Percentiles rank a stretch among this genome's conserved stretches.
Evolutionary conservation across 2,888 invertebrate species (phyloP).

Genomic region (Dione vanillae): DNA sequence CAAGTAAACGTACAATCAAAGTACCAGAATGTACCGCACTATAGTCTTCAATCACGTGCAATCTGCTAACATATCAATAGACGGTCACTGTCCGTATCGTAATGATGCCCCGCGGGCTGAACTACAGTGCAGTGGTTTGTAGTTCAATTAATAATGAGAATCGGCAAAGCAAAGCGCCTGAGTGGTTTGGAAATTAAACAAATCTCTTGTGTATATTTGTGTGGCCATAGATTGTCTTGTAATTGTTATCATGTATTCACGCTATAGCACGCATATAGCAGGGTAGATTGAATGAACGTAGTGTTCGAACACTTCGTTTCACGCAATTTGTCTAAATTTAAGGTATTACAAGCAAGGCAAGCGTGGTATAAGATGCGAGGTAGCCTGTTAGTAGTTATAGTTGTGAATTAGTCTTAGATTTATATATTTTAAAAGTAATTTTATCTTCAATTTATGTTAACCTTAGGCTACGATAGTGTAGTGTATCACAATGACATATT

Average conservation of each 20-base stretch:
- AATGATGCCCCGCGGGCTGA: constrained; percentile 37
- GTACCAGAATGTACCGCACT: background rate
- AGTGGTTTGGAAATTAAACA: constrained; percentile 2
- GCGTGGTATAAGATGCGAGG: too few relatives aligned
- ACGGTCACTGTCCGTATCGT: constrained; percentile 39
- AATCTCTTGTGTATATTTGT: background rate
- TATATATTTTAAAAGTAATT: too few relatives aligned
- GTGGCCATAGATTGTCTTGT: background rate
- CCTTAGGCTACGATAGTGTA: too few relatives aligned
- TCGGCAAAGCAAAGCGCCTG: constrained; percentile 10
- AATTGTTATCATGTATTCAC: too few relatives aligned
- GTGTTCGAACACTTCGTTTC: background rate
- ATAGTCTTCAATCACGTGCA: constrained; percentile 11
- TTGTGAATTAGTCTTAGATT: too few relatives aligned
- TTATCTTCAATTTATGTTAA: too few relatives aligned
- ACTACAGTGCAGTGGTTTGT: constrained; percentile 41
- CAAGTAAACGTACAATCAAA: background rate
- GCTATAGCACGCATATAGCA: too few relatives aligned
- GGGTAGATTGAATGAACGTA: background rate
- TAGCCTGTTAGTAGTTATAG: too few relatives aligned
- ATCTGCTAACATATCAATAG: constrained; percentile 29
- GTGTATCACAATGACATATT: too few relatives aligned
- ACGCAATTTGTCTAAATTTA: too few relatives aligned
- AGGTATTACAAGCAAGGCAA: too few relatives aligned
- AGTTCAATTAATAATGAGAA: constrained; percentile 42